Conservation (phyloP, 2,113 vertebrate genomes). For the Chrysemys picta region DNA sequence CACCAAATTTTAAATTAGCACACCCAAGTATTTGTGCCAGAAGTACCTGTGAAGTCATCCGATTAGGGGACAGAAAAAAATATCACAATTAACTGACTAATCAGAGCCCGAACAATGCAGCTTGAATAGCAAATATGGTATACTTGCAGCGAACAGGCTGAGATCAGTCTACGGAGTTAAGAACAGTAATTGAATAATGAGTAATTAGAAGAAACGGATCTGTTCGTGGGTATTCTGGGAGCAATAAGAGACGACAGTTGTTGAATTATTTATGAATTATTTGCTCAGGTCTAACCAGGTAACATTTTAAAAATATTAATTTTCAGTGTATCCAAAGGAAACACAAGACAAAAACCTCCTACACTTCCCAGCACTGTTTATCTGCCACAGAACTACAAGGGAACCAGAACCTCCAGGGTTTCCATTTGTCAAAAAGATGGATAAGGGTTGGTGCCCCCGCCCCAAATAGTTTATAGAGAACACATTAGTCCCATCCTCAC, state of each 20-base stretch:
- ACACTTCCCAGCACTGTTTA: not conserved
- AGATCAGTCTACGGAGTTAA: not conserved
- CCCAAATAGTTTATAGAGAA: not conserved
- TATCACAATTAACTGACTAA: not conserved
- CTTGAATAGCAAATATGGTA: not conserved
- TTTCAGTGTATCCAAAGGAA: not conserved
- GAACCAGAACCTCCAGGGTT: not conserved
- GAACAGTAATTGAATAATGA: constrained; percentile 27
- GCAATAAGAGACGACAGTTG: constrained; percentile 28
- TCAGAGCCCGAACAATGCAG: not conserved
- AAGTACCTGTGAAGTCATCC: constrained; percentile 25
- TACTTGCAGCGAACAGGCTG: not conserved
- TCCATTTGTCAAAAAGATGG: constrained; percentile 21
- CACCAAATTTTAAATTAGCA: constrained; percentile 3
- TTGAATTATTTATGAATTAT: constrained; percentile 61
- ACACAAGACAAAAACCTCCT: not conserved
- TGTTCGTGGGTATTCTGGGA: not conserved
- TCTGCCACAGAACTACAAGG: not conserved
- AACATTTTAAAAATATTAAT: not conserved
- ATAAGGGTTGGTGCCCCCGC: not conserved
- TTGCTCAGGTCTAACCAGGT: constrained; percentile 53
- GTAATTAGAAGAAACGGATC: not conserved
- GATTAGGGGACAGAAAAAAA: constrained; percentile 6
- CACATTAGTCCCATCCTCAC: not conserved
- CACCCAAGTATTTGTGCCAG: not conserved